Evolutionary conservation across 2,888 invertebrate species (phyloP).

Genomic region (Epistrophella euchroma): DNA sequence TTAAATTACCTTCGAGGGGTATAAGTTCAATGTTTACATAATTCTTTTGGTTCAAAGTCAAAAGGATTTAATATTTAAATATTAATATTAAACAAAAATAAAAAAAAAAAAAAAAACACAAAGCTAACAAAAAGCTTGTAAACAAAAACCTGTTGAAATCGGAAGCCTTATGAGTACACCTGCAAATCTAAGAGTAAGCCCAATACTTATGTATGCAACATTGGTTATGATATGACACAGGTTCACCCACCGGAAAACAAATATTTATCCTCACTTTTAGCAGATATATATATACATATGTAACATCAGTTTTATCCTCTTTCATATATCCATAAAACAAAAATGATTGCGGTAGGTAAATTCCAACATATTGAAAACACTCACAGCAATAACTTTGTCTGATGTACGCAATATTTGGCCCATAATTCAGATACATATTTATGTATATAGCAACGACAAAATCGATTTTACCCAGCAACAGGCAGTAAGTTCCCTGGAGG

Average conservation of each 20-base stretch:
- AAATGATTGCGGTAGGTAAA: slow-evolving; percentile 23
- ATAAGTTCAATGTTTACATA: neutral
- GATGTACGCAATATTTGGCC: slow-evolving; percentile 13
- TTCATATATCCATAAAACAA: neutral
- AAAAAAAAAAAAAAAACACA: neutral
- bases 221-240: slow-evolving; percentile 24
- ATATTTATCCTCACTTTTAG: slow-evolving; percentile 54
- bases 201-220: slow-evolving; percentile 11
- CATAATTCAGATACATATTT: slow-evolving; percentile 12
- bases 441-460: neutral
- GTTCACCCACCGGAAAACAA: slow-evolving; percentile 47
- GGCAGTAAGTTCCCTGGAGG: slow-evolving; percentile 7
- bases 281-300: neutral
- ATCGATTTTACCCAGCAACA: slow-evolving; percentile 35
- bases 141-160: slow-evolving; percentile 12
- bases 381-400: slow-evolving; percentile 3
- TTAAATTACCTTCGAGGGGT: too few species aligned
- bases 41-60: slow-evolving; percentile 10
- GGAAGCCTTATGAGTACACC: slow-evolving; percentile 6
- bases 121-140: neutral
- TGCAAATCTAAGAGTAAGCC: slow-evolving; percentile 29
- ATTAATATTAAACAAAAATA: neutral
- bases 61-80: neutral
- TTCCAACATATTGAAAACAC: slow-evolving; percentile 20
- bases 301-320: slow-evolving; percentile 12